Conservation (phyloP, 2,888 invertebrate species). For the Lycocerus yunnanus region DNA sequence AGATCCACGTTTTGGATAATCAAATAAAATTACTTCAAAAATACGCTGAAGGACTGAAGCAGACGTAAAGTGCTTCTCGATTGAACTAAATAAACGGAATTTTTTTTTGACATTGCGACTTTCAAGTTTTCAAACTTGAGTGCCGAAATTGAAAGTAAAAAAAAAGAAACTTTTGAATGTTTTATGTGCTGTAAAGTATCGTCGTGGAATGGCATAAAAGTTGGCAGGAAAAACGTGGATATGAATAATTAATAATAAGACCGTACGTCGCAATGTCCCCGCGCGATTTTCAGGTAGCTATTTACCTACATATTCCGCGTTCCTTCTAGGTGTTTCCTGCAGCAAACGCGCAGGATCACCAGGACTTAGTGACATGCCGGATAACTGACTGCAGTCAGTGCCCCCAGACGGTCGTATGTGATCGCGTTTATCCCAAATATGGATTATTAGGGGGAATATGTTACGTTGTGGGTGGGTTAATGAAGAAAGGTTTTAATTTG, state of each 20-base stretch:
- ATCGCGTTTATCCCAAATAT: constrained; percentile 6
- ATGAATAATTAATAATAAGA: not conserved
- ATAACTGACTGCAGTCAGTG: constrained; percentile 24
- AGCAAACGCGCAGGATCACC: constrained; percentile 24
- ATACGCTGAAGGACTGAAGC: not conserved
- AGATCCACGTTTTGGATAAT: not conserved
- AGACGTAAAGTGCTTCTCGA: not conserved
- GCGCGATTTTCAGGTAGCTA: constrained; percentile 1
- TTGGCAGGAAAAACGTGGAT: not conserved
- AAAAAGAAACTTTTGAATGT: not conserved
- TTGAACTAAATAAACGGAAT: not conserved
- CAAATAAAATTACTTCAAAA: not conserved
- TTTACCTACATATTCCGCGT: constrained; percentile 11
- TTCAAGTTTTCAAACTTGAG: not conserved
- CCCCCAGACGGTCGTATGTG: constrained; percentile 12
- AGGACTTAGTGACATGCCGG: constrained; percentile 20
- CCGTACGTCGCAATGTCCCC: not conserved
- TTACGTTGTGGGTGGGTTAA: constrained; percentile 7
- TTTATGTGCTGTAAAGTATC: not conserved
- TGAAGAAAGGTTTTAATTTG: not conserved
- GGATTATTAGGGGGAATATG: constrained; percentile 15
- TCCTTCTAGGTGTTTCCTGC: constrained; percentile 26
- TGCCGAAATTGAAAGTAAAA: not conserved
- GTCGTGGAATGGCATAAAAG: not conserved
- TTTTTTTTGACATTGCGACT: not conserved